A percentile compares a stretch with the other conserved stretches of the same genome.
phyloP scores from a whole-genome alignment of 2,888 invertebrate genomes.

The Morinoia aosen region DNA sequence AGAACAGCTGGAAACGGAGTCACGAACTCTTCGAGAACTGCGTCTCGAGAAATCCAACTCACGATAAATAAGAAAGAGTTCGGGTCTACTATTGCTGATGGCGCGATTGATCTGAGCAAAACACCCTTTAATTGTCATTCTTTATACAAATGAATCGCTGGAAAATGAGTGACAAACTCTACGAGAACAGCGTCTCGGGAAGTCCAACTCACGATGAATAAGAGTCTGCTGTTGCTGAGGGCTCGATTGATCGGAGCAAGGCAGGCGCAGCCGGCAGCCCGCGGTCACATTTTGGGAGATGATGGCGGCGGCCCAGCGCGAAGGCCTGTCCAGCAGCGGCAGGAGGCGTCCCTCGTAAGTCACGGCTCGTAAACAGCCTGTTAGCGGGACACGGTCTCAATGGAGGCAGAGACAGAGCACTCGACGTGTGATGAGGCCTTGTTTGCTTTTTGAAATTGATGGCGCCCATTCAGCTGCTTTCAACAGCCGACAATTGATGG shows the following conservation, averaged over 20 bases:
- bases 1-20: no score
- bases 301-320: conserved; percentile 18
- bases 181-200: neutral
- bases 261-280: conserved; percentile 16
- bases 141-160: neutral
- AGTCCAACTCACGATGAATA: neutral
- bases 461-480: neutral
- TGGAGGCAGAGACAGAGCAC: neutral
- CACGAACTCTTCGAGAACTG: no score
- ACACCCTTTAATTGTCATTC: neutral
- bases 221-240: neutral
- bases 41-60: no score
- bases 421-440: neutral
- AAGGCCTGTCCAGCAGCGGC: neutral
- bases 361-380: conserved; percentile 25
- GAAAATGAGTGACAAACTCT: neutral
- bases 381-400: neutral
- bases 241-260: neutral
- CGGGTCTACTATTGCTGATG: no score
- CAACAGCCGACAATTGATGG: neutral
- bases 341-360: conserved; percentile 8
- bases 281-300: neutral
- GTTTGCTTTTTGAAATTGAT: conserved; percentile 18
- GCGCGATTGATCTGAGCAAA: no score
- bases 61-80: no score